Base-by-base conservation (phyloP, 2,888 invertebrate genomes). In the Drymonia ruficornis region DNA sequence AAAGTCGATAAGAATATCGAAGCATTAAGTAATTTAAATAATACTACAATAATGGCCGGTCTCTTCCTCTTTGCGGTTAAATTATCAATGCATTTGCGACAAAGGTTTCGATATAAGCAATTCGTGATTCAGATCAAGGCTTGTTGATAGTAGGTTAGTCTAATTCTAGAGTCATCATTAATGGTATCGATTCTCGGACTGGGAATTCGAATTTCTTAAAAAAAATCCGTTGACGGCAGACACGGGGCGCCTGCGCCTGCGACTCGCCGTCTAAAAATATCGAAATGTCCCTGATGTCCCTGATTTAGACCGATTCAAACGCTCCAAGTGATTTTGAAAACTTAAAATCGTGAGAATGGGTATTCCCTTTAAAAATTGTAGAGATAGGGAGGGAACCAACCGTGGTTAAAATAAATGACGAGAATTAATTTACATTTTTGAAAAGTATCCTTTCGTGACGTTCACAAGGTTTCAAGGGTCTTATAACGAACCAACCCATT, bases 261-360 rank as follows among this genome's bases (percentile, higher is more conserved):
- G 34, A 34, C 40, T 51, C 44, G 42, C 28, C 5, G 40, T 46
- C 53, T 58, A 56, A 66, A 66, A 58, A 64, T 64, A 64, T 11
- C 29, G 11, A 45, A 28, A 45, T 45, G 45, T 45, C 36, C 34
- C 36, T 36, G 34, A 49, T 16, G 42, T 28, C 34, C 44, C 44
- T 44, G 48, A 50, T 18, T 34, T 47, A 50, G 46, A 46, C 19
- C 29, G 47, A 47, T 34, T 34, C 34, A 3, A 31, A 47, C 38
- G 36, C 18, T 43, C 54, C 44, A 54, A 42, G 47, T 36, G 36
- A 43, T 43, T 48, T 23, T 51, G 6, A 29, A 47, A 51, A 50
- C 45, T 55, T 43, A 40, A 49, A 44, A 16, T 12, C 11, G 31
- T 9, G 11, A 3, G 2, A 11, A 9, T 11, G 12, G 31, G 2